These are phyloP conservation scores for Diadema setosum DNA, from an alignment of 35 echinoderm and acorn worm species.

Conservation along the genomic window DNA sequence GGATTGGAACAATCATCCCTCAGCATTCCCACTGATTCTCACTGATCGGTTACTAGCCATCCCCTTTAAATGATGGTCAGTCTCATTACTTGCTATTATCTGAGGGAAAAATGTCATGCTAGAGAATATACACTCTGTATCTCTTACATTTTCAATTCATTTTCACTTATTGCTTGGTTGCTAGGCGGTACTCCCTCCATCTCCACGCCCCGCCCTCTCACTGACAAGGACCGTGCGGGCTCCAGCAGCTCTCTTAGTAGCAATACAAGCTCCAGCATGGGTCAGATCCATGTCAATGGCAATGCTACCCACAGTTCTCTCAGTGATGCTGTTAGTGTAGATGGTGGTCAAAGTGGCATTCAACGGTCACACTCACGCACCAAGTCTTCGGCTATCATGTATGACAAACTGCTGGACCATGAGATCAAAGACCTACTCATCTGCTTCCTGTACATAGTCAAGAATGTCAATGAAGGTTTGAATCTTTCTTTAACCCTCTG, in stretches of 20 bases:
- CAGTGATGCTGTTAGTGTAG: neutral
- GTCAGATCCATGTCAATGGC: conserved; percentile 1
- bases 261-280: conserved; percentile 13
- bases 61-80: too few species aligned
- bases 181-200: conserved; percentile 19
- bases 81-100: too few species aligned
- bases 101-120: too few species aligned
- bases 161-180: too few species aligned
- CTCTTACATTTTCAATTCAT: too few species aligned
- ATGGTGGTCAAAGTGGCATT: neutral
- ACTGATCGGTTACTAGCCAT: too few species aligned
- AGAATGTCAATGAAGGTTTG: conserved; percentile 96
- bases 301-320: neutral
- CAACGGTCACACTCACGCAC: neutral
- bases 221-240: conserved; percentile 8
- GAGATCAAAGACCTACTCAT: conserved; percentile 95
- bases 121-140: too few species aligned
- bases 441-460: conserved; percentile 83
- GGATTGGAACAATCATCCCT: too few species aligned
- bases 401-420: conserved; percentile 78
- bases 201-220: conserved; percentile 39
- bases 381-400: conserved; percentile 67
- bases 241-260: conserved; percentile 60
- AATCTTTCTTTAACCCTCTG: too few species aligned
- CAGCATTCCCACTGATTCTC: too few species aligned